A percentile compares a stretch with the other conserved stretches of the same genome.
phyloP scores from a whole-genome alignment of 2,888 invertebrate species.

The Globia sparganii region DNA sequence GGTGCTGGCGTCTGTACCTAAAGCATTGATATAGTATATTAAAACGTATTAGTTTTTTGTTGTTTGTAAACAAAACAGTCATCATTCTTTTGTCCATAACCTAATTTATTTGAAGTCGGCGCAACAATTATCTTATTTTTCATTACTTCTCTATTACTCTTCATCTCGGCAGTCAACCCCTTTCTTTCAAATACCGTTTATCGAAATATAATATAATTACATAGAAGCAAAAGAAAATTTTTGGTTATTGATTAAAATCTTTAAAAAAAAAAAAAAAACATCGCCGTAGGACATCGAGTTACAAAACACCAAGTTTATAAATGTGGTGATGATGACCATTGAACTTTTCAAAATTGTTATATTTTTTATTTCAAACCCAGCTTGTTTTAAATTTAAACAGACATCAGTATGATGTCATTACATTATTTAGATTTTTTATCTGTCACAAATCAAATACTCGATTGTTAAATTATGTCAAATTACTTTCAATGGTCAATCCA shows the following conservation, averaged over 20 bases:
- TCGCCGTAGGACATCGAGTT: not conserved
- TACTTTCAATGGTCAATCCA: constrained; percentile 6
- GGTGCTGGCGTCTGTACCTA: no score
- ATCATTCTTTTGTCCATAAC: not conserved
- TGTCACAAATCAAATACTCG: constrained; percentile 2
- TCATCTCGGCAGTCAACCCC: not conserved
- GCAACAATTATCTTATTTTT: not conserved
- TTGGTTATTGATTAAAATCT: not conserved
- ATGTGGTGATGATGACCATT: not conserved
- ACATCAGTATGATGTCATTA: constrained; percentile 14
- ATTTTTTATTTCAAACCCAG: not conserved
- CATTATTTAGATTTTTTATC: constrained; percentile 4
- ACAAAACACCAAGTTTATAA: not conserved
- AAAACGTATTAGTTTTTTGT: not conserved
- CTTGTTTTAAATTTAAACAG: constrained; percentile 1
- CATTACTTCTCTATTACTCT: not conserved
- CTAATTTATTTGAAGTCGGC: not conserved
- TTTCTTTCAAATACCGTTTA: not conserved
- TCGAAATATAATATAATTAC: not conserved
- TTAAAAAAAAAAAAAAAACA: not conserved
- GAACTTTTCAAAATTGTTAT: not conserved
- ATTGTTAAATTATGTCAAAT: constrained; percentile 28
- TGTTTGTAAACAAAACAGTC: constrained; percentile 19
- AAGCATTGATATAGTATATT: not conserved
- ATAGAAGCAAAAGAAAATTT: not conserved